Conservation (phyloP, 1,140 invertebrate species). For the Nylanderia fulva region DNA sequence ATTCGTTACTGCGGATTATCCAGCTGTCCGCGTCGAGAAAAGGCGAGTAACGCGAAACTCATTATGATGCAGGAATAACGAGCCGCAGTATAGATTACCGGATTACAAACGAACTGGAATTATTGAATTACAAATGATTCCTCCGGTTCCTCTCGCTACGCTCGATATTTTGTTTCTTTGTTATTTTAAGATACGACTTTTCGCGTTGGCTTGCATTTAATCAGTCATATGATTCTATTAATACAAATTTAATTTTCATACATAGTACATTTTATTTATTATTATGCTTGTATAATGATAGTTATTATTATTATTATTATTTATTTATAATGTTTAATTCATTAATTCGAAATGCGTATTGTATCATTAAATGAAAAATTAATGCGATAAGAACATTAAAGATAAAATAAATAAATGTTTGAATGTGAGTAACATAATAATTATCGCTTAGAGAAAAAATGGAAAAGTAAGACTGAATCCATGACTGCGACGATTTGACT, state of each 20-base stretch:
- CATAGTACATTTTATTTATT: not conserved
- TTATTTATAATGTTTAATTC: not conserved
- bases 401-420: too few relatives aligned
- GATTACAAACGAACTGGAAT: conserved; percentile 76
- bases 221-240: not conserved
- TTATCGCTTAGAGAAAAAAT: not conserved
- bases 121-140: conserved; percentile 78
- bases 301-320: not conserved
- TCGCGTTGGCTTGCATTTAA: conserved; percentile 21
- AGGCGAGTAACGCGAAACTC: conserved; percentile 78
- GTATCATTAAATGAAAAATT: not conserved
- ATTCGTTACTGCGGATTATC: conserved; percentile 72
- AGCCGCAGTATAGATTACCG: conserved; percentile 78
- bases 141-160: conserved; percentile 41
- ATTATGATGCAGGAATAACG: conserved; percentile 77
- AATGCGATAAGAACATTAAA: not conserved
- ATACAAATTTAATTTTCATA: not conserved
- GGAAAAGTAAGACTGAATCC: not conserved
- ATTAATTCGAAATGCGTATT: not conserved
- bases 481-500: not conserved
- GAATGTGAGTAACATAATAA: not conserved
- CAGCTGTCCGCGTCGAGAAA: conserved; percentile 69
- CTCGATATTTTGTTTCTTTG: conserved; percentile 33
- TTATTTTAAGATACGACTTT: conserved; percentile 43
- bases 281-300: not conserved